Conservation (phyloP, 1,140 invertebrate species). For the Drosophila simulans region DNA sequence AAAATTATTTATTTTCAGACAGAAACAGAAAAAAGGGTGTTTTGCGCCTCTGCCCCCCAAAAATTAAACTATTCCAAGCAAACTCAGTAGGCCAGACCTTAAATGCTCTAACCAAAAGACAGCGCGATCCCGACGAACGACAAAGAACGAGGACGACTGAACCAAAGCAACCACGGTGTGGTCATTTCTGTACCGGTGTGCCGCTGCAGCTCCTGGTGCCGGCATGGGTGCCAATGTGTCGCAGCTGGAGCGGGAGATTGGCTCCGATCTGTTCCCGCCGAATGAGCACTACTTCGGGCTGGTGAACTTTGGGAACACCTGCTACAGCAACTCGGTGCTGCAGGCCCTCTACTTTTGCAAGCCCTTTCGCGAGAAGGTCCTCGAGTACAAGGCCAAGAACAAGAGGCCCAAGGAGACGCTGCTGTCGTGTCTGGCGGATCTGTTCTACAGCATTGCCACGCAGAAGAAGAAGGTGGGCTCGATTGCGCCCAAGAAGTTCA, state of each 20-base stretch:
- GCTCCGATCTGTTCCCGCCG: constrained; percentile 97
- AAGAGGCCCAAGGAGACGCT: constrained; percentile 99
- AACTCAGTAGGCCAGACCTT: constrained; percentile 45
- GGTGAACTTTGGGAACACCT: constrained; percentile 99
- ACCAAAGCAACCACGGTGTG: constrained; percentile 70
- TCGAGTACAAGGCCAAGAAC: constrained; percentile 99
- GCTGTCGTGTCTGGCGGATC: constrained; percentile 98
- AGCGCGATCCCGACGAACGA: constrained; percentile 21
- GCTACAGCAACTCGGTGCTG: constrained; percentile 99
- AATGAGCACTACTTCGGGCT: constrained; percentile 99
- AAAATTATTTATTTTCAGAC: constrained; percentile 84
- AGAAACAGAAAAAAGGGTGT: constrained; percentile 64
- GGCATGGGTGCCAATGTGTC: constrained; percentile 97
- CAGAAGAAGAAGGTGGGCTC: constrained; percentile 99
- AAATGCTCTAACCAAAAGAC: constrained; percentile 37
- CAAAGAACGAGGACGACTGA: constrained; percentile 20
- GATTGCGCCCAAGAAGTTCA: constrained; percentile 99
- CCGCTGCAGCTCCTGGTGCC: constrained; percentile 74
- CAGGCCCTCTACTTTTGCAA: constrained; percentile 99
- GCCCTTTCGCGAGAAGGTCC: constrained; percentile 98
- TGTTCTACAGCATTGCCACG: constrained; percentile 99
- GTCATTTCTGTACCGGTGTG: constrained; percentile 77
- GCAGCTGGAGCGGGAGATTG: constrained; percentile 98
- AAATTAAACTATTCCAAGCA: constrained; percentile 52
- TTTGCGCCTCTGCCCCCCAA: constrained; percentile 62